These are phyloP conservation scores for Deroplatys truncata DNA, from an alignment of 2,888 invertebrate species.

Conservation along the genomic window DNA sequence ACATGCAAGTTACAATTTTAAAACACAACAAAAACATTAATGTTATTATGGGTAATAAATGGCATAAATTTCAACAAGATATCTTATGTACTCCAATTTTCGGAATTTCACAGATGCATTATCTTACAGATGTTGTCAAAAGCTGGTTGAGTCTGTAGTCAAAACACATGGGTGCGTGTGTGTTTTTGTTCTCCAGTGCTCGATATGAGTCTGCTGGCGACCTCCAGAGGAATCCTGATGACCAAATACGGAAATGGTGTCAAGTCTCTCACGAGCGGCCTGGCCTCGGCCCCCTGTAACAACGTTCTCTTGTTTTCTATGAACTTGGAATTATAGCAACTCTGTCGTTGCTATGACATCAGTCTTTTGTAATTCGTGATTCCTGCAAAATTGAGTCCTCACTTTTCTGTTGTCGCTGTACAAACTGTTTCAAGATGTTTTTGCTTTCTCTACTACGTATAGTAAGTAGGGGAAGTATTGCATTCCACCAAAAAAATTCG, in stretches of 20 bases:
- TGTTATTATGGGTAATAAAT: no score
- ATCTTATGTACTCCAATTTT: no score
- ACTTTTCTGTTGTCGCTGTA: neutral
- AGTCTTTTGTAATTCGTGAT: neutral
- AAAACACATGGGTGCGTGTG: neutral
- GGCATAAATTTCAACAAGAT: no score
- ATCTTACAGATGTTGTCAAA: no score
- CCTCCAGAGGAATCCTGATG: neutral
- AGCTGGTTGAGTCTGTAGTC: no score
- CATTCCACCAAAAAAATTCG: no score
- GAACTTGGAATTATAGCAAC: neutral
- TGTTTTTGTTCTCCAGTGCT: neutral
- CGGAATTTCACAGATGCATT: no score
- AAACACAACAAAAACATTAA: no score
- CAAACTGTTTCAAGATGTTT: no score
- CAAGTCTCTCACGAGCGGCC: neutral
- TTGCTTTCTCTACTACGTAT: no score
- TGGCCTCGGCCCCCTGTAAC: neutral
- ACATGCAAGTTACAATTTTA: no score
- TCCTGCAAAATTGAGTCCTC: neutral
- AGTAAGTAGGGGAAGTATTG: no score
- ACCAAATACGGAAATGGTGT: neutral
- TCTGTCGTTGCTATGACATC: neutral
- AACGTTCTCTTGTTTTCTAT: neutral
- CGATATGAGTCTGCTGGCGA: neutral